A percentile compares a stretch with the other conserved stretches of the same genome.
Conservation (phyloP, 2,113 vertebrate genomes). For the Bufo bufo region DNA sequence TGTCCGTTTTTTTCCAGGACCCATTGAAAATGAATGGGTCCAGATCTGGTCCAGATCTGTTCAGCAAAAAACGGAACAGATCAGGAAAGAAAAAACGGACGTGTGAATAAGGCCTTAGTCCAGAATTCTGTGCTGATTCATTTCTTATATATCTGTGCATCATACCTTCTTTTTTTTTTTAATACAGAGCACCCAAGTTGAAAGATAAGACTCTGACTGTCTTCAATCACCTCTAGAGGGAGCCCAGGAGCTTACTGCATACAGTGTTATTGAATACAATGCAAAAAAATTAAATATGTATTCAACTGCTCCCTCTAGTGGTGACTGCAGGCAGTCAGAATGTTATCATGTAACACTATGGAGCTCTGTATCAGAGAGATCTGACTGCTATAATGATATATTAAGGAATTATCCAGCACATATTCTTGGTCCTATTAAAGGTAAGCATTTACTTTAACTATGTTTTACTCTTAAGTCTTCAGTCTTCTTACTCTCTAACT, state of each 20-base stretch:
- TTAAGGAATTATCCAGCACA: background rate
- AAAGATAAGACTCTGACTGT: background rate
- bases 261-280: background rate
- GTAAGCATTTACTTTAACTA: background rate
- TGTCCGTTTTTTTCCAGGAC: too few species aligned
- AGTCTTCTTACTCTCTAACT: slow-evolving; percentile 31
- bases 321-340: background rate
- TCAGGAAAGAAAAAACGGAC: too few species aligned
- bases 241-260: background rate
- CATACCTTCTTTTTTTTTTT: background rate
- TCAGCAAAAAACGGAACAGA: too few species aligned
- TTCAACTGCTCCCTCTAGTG: background rate
- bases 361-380: background rate
- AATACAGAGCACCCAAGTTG: background rate
- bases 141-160: background rate
- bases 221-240: background rate
- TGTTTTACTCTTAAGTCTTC: background rate
- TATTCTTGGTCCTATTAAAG: background rate
- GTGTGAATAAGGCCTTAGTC: too few species aligned
- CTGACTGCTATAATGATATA: background rate
- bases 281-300: background rate
- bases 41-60: too few species aligned
- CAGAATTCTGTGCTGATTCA: background rate
- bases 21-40: too few species aligned
- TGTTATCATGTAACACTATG: background rate